These are phyloP conservation scores for Lepus townsendii DNA, from an alignment of 2,797 vertebrate genomes.

Conservation along the genomic window DNA sequence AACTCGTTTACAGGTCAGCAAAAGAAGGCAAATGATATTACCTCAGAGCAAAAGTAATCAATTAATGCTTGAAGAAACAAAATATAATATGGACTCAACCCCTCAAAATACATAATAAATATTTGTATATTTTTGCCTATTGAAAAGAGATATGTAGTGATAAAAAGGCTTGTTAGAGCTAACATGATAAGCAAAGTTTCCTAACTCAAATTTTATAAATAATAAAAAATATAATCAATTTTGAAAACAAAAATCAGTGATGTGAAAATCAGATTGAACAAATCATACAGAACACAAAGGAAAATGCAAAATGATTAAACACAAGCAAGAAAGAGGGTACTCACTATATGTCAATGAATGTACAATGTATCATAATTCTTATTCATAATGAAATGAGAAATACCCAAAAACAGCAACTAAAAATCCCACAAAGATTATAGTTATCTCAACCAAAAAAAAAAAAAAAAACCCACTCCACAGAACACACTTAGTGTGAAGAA, in stretches of 20 bases:
- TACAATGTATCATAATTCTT: background rate
- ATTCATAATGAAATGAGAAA: background rate
- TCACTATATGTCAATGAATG: background rate
- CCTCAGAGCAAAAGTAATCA: too few relatives aligned
- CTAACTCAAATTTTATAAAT: slow-evolving; percentile 44
- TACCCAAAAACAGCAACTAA: background rate
- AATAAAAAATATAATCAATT: background rate
- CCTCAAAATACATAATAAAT: background rate
- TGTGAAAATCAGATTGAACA: background rate
- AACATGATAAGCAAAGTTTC: background rate
- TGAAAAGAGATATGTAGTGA: background rate
- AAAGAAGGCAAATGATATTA: too few relatives aligned
- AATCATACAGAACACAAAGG: background rate
- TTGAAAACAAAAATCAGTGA: background rate
- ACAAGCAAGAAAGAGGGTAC: background rate
- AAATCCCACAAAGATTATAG: background rate
- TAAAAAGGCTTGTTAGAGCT: background rate
- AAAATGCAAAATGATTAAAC: background rate
- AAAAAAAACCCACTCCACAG: background rate
- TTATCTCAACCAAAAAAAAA: background rate
- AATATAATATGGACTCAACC: background rate
- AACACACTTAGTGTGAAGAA: background rate
- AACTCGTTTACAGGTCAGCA: background rate
- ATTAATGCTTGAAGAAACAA: slow-evolving; percentile 29
- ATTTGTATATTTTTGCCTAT: background rate